Percentiles rank a stretch among this genome's conserved stretches.
Evolutionary conservation across 2,888 invertebrate genomes (phyloP).

Genomic region (Anoplius nigerrimus): DNA sequence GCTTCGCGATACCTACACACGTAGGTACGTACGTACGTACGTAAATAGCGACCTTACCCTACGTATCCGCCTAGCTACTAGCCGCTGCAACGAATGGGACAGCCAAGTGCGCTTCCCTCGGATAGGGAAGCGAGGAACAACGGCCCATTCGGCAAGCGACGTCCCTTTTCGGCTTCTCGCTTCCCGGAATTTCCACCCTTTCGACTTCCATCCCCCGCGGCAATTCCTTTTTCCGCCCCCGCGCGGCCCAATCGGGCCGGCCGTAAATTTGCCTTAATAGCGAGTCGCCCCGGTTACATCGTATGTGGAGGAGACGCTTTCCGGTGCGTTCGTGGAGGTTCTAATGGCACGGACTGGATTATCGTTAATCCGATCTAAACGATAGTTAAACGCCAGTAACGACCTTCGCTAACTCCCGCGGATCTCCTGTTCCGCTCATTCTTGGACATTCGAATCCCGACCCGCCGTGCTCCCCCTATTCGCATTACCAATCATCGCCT

Average conservation of each 20-base stretch:
- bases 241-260: constrained; percentile 12
- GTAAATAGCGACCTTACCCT: no score
- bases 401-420: constrained; percentile 45
- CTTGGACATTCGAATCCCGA: not conserved
- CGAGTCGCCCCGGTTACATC: constrained; percentile 56
- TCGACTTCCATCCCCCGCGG: not conserved
- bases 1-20: no score
- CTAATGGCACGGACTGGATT: constrained; percentile 56
- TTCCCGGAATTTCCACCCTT: not conserved
- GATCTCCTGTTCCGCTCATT: constrained; percentile 5
- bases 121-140: no score
- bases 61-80: no score
- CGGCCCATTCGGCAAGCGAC: no score
- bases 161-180: no score
- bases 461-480: not conserved
- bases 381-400: constrained; percentile 64
- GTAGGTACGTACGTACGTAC: no score
- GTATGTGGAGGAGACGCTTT: constrained; percentile 41
- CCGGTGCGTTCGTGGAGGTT: constrained; percentile 25
- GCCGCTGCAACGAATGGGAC: no score
- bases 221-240: constrained; percentile 20
- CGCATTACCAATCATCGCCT: no score
- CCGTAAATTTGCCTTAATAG: constrained; percentile 65
- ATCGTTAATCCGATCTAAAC: constrained; percentile 64
- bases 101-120: no score